These are phyloP conservation scores for Rhinella marina DNA, from an alignment of 2,797 vertebrate genomes.

Conservation along the genomic window DNA sequence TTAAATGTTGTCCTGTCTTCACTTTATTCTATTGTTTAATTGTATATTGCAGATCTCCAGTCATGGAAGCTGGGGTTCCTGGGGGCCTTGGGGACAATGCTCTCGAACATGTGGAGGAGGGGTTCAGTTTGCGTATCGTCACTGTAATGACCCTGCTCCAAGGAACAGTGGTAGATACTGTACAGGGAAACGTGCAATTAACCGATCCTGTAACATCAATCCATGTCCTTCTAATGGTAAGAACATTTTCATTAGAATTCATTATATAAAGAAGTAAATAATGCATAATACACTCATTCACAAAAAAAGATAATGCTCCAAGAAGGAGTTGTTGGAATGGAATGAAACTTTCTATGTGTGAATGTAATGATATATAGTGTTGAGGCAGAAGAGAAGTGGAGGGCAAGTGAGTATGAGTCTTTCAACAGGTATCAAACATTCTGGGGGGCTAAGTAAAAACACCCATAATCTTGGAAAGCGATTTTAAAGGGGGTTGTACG, in stretches of 20 bases:
- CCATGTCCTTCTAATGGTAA: conserved; percentile 83
- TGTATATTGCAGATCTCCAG: conserved; percentile 84
- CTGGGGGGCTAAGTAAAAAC: too few species aligned
- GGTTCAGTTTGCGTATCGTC: conserved; percentile 93
- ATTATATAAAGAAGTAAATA: not conserved
- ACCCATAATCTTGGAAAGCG: too few species aligned
- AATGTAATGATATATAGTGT: too few species aligned
- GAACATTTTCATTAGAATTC: conserved; percentile 53
- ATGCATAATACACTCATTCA: not conserved
- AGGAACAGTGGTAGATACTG: conserved; percentile 94
- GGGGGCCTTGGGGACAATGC: conserved; percentile 94
- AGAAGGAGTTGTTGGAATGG: too few species aligned
- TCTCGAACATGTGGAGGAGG: conserved; percentile 91
- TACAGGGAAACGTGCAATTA: conserved; percentile 92
- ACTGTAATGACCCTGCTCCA: conserved; percentile 96
- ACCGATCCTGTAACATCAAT: conserved; percentile 86
- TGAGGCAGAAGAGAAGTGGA: too few species aligned
- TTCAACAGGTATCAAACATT: too few species aligned
- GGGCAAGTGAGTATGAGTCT: too few species aligned
- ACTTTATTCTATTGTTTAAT: not conserved
- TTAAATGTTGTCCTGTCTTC: not conserved
- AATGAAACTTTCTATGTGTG: too few species aligned
- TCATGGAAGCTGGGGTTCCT: conserved; percentile 97
- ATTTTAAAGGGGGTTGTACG: too few species aligned
- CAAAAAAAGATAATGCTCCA: too few species aligned